A percentile compares a stretch with the other conserved stretches of the same genome.
phyloP scores from a whole-genome alignment of 2,113 vertebrate genomes.

The Rhinichthys klamathensis region DNA sequence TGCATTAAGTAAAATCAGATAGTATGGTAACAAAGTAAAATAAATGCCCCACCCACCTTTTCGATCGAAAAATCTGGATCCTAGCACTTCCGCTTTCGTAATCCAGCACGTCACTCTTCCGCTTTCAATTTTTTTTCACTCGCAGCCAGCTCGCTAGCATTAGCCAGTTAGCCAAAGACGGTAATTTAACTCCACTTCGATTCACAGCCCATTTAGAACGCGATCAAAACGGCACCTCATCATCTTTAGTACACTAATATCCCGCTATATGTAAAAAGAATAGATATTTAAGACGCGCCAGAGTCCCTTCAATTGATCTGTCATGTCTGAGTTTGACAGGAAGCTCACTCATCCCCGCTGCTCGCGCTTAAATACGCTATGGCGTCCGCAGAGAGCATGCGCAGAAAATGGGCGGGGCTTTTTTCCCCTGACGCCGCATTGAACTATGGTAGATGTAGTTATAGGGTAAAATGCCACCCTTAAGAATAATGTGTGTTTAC shows the following conservation, averaged over 20 bases:
- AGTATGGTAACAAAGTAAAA: background rate
- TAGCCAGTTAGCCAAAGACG: conserved; percentile 38
- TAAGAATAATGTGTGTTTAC: no score
- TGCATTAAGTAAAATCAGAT: background rate
- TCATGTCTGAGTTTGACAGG: conserved; percentile 11
- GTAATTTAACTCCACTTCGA: background rate
- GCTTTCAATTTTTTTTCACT: conserved; percentile 33
- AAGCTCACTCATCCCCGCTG: conserved; percentile 34
- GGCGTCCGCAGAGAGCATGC: conserved; percentile 61
- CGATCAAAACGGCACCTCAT: background rate
- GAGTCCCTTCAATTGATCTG: background rate
- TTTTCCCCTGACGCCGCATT: background rate
- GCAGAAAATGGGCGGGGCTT: conserved; percentile 56
- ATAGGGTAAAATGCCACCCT: no score
- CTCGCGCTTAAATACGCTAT: conserved; percentile 62
- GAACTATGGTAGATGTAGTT: background rate
- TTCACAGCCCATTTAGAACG: conserved; percentile 7
- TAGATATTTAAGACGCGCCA: background rate
- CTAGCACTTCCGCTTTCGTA: conserved; percentile 53
- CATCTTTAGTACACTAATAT: background rate
- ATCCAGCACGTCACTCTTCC: conserved; percentile 52
- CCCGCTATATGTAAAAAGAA: background rate
- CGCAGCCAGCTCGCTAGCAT: conserved; percentile 30
- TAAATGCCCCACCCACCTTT: conserved; percentile 54
- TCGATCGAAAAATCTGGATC: conserved; percentile 30